A percentile compares a stretch with the other conserved stretches of the same genome.
Conservation (phyloP, 2,797 vertebrate genomes). For the Halcyon chelicuti region DNA sequence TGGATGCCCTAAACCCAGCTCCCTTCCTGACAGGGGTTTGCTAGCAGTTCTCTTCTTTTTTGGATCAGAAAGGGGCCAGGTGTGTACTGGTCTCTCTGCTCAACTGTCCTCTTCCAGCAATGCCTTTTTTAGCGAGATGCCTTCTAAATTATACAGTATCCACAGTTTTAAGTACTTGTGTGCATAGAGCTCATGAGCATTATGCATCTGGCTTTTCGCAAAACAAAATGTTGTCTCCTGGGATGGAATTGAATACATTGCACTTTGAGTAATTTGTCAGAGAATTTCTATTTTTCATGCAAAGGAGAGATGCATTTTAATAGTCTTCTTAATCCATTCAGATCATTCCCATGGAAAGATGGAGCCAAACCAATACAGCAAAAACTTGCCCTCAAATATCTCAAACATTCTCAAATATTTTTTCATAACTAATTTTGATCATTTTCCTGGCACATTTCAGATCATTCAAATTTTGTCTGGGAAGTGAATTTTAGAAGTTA, state of each 20-base stretch:
- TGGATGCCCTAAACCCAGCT: background rate
- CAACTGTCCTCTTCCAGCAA: background rate
- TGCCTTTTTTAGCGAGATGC: background rate
- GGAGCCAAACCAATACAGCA: background rate
- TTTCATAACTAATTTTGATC: background rate
- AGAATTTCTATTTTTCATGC: background rate
- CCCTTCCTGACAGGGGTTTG: background rate
- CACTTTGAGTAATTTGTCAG: constrained; percentile 11
- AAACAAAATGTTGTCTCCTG: background rate
- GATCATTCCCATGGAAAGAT: background rate
- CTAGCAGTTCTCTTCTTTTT: background rate
- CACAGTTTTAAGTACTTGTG: background rate
- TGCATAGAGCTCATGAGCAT: background rate
- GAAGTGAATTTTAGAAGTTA: background rate
- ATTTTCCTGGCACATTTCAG: background rate
- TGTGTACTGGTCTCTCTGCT: background rate
- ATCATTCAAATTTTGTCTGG: background rate
- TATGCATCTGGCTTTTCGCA: background rate
- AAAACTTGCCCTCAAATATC: background rate
- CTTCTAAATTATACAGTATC: background rate
- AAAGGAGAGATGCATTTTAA: background rate
- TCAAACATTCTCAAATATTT: background rate
- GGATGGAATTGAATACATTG: background rate
- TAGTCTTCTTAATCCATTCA: background rate
- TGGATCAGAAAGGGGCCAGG: background rate